A percentile compares a stretch with the other conserved stretches of the same genome.
Evolutionary conservation across 2,888 invertebrate species (phyloP).

Genomic region (Catocala fraxini): DNA sequence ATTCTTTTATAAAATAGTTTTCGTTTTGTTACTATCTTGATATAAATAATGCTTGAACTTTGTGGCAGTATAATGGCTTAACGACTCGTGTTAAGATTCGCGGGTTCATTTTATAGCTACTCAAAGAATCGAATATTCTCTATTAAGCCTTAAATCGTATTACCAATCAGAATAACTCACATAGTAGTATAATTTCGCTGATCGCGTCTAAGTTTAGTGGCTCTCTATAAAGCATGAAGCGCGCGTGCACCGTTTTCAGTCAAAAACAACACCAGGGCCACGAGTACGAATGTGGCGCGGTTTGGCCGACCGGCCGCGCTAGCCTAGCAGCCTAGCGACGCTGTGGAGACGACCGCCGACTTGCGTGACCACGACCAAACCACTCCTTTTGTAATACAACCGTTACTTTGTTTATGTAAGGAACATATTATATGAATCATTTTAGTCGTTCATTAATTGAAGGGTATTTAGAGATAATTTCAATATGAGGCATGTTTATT

Average conservation of each 20-base stretch:
- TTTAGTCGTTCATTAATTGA: not conserved
- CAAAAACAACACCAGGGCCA: slow-evolving; percentile 82
- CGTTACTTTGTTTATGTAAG: not conserved
- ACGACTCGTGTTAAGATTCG: no score
- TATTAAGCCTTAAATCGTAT: no score
- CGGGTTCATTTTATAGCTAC: no score
- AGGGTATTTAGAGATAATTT: no score
- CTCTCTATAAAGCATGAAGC: slow-evolving; percentile 69
- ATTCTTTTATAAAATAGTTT: no score
- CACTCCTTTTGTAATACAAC: slow-evolving; percentile 26
- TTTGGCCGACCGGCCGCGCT: slow-evolving; percentile 62
- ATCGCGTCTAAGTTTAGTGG: slow-evolving; percentile 56
- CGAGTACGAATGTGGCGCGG: slow-evolving; percentile 80
- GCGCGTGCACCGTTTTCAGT: slow-evolving; percentile 86
- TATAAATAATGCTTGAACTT: no score
- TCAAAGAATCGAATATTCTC: no score
- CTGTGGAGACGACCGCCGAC: slow-evolving; percentile 58
- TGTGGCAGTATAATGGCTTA: no score
- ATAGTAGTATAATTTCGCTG: slow-evolving; percentile 19
- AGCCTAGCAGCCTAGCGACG: slow-evolving; percentile 59
- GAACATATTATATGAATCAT: not conserved
- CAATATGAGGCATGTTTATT: no score
- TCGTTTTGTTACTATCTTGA: no score
- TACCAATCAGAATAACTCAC: no score
- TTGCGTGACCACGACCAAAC: slow-evolving; percentile 12